Evolutionary conservation across 2,113 vertebrate species (phyloP), one percentile per base, ranked within the genome.

Genomic region (Serinus canaria): DNA sequence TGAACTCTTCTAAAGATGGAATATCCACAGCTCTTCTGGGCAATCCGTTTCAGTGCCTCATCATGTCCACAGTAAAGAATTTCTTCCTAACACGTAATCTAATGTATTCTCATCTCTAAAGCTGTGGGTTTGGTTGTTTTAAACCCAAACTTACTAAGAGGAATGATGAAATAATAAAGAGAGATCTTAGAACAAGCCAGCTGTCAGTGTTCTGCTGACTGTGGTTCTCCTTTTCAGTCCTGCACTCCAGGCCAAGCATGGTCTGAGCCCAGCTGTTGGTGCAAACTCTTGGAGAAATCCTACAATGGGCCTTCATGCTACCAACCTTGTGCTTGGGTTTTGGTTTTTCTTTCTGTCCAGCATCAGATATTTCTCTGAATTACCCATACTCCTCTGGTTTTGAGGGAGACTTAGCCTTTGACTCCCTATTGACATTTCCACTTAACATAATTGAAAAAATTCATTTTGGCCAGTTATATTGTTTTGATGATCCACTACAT

Each of bases 191-290:
- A 82, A 53, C 11, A 73, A 60, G 14, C 35, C 33, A 44, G 13
- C 30, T 70, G 25, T 10, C 47, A 35, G 24, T 39, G 15, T 75
- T 33, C 13, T n/a, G 5, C 27, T 83, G 66, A 17, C 17, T 58
- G 17, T 52, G 15, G 19, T 13, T 90, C 21, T 21, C 6, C 3
- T 2, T 66, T 90, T 76, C 28, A 20, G 24, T 55, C 28, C 19
- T 30, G 10, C 19, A 37, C 10, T 50, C 39, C n/a, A 44, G 10
- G 15, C 21, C 0, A 0, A 76, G 15, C 49, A 52, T 13, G 10
- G 13, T 62, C 23, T 92, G 30, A 6, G 16, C 67, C 27, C 0
- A 0, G 16, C 30, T 15, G 28, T 19, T 23, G 69, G 15, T 20
- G 59, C 12, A 75, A 75, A n/a, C 41, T 28, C 44, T 41, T 56